Percentiles rank a stretch among this genome's conserved stretches.
These are phyloP conservation scores for Hymenopus coronatus DNA, from an alignment of 2,888 invertebrate genomes.

Conservation along the genomic window DNA sequence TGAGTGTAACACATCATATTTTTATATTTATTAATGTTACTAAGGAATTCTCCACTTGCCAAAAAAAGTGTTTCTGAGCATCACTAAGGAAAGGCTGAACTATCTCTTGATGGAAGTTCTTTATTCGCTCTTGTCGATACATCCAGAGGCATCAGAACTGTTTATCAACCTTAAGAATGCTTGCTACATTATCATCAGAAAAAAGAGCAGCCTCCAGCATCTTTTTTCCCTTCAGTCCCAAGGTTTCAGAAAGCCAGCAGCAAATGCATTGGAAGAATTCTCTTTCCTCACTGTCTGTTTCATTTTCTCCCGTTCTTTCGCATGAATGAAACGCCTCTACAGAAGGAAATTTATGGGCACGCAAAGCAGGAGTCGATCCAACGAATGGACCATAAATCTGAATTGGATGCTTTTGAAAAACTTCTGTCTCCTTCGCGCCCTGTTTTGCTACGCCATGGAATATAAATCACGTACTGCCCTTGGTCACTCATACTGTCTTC, in stretches of 20 bases:
- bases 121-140: no score
- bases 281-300: not conserved
- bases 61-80: no score
- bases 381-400: conserved; percentile 14
- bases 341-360: not conserved
- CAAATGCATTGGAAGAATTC: not conserved
- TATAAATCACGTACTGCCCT: not conserved
- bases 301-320: not conserved
- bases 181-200: not conserved
- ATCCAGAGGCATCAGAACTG: not conserved
- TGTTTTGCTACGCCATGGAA: not conserved
- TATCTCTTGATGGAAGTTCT: no score
- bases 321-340: not conserved
- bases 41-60: no score
- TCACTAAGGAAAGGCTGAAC: no score
- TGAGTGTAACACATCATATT: no score
- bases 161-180: not conserved
- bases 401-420: conserved; percentile 3
- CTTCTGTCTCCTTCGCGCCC: not conserved
- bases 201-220: not conserved
- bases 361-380: conserved; percentile 12
- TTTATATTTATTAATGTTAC: no score
- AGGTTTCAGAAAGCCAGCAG: not conserved
- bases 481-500: not conserved
- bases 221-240: no score